A percentile compares a stretch with the other conserved stretches of the same genome.
Evolutionary conservation across 2,888 invertebrate genomes (phyloP).

Genomic region (Pterostichus madidus): DNA sequence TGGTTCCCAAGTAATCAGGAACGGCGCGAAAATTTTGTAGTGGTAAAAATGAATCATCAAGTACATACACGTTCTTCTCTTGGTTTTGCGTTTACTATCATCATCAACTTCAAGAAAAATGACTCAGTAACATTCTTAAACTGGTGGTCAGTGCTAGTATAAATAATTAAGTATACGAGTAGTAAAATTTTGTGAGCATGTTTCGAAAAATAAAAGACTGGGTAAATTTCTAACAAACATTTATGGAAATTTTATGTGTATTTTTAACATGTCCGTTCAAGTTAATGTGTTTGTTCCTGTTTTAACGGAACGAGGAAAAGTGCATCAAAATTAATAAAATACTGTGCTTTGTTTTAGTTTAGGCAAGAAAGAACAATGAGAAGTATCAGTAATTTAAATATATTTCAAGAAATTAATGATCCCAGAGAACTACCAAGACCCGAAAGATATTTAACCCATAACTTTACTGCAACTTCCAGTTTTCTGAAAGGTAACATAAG

Average conservation of each 20-base stretch:
- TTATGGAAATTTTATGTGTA: conserved; percentile 1
- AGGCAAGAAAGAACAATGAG: conserved; percentile 46
- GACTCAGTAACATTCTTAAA: conserved; percentile 61
- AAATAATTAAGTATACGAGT: conserved; percentile 19
- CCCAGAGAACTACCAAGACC: conserved; percentile 61
- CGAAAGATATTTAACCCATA: conserved; percentile 35
- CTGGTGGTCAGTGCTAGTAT: conserved; percentile 48
- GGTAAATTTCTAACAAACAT: conserved; percentile 34
- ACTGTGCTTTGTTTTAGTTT: conserved; percentile 56
- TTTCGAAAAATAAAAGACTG: conserved; percentile 60
- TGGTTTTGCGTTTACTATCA: conserved; percentile 15
- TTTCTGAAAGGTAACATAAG: conserved; percentile 35
- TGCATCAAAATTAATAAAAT: background rate
- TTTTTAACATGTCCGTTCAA: conserved; percentile 8
- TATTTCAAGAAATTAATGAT: conserved; percentile 57
- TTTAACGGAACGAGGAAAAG: background rate
- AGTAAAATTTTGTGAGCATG: conserved; percentile 55
- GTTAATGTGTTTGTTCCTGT: background rate
- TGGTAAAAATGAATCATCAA: conserved; percentile 60
- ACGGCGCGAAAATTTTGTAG: conserved; percentile 59
- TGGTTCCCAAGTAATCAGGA: conserved; percentile 22
- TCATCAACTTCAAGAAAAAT: conserved; percentile 51
- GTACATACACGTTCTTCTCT: conserved; percentile 55
- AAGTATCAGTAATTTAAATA: conserved; percentile 49
- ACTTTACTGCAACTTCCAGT: conserved; percentile 48